A percentile compares a stretch with the other conserved stretches of the same genome.
These are phyloP conservation scores for Pholis gunnellus DNA, from an alignment of 2,113 vertebrate genomes.

Conservation along the genomic window DNA sequence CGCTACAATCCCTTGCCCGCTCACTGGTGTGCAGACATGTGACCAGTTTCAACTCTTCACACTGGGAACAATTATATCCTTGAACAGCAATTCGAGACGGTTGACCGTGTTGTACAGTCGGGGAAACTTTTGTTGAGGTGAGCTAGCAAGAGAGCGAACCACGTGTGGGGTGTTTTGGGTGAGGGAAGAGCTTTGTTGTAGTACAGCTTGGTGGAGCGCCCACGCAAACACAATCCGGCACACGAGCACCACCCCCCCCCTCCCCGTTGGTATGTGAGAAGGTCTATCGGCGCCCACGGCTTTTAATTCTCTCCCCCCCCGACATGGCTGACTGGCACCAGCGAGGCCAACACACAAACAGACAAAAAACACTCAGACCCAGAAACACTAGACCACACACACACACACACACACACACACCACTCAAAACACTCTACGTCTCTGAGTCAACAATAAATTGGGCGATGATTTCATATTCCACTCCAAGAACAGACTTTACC, in stretches of 20 bases:
- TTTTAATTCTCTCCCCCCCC: constrained; percentile 74
- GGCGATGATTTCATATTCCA: constrained; percentile 28
- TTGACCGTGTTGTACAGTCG: too few relatives aligned
- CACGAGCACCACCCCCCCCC: neutral
- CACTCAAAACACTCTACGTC: constrained; percentile 10
- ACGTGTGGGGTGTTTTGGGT: constrained; percentile 11
- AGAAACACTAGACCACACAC: constrained; percentile 4
- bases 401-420: constrained; percentile 11
- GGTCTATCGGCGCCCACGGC: constrained; percentile 64
- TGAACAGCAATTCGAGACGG: neutral
- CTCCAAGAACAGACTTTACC: constrained; percentile 15
- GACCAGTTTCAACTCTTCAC: neutral
- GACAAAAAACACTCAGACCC: constrained; percentile 23
- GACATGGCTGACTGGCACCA: constrained; percentile 75
- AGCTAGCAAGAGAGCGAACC: constrained; percentile 7
- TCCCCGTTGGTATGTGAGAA: constrained; percentile 67
- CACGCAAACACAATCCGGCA: neutral
- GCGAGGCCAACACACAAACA: constrained; percentile 53
- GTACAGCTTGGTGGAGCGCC: neutral
- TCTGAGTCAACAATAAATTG: constrained; percentile 40
- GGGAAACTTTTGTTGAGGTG: neutral
- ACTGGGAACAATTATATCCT: neutral
- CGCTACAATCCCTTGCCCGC: neutral
- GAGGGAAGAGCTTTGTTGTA: constrained; percentile 11
- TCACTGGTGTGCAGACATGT: neutral